Evolutionary conservation across 2,888 invertebrate species (phyloP), one percentile per base, ranked within the genome.

Genomic region (Amiota minor): DNA sequence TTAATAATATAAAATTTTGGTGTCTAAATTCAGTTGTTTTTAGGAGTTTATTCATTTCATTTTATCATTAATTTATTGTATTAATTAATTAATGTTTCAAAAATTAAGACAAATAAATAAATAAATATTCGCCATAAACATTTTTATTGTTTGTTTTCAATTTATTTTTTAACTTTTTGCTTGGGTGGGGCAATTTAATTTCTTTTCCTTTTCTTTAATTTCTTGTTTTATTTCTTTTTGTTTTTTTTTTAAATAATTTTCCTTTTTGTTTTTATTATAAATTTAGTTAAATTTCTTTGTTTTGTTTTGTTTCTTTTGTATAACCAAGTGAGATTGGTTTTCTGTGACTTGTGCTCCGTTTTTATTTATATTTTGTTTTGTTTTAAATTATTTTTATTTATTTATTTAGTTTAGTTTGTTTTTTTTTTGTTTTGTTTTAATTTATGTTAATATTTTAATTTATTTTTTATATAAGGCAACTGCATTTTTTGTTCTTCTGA

Each of bases 21-120:
- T 86, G 81, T 86, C 80, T 81, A 84, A 87, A 85, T 86, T 88
- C 81, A 86, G 87, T 88, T 88, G 88, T 88, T 88, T 88, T 88
- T 87, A 87, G 88, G 87, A 87, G 87, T 81, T 83, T 79, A 72
- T 53, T 64, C 70, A 35, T 77, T 76, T 72, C 62, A 61, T 65
- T 74, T 78, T 62, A 73, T 70, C 70, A 65, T 72, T 74, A 35
- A 35, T 35, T 35, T 35, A 35, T 68, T 75, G 70, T 35, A 35
- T 68, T 75, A 70, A 74, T 74, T 77, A 76, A 77, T 67, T 65
- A 67, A 64, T 68, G 50, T 45, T 20, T 72, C 55, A 70, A 56
- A 20, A 18, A 20, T 2, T 12, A 56, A 46, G 59, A 69, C 12
- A 61, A 62, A 56, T 45, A 68, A 12, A 67, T 68, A 47, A 35